Conservation (phyloP, 2,888 invertebrate genomes). For the Diplolepis rosae region DNA sequence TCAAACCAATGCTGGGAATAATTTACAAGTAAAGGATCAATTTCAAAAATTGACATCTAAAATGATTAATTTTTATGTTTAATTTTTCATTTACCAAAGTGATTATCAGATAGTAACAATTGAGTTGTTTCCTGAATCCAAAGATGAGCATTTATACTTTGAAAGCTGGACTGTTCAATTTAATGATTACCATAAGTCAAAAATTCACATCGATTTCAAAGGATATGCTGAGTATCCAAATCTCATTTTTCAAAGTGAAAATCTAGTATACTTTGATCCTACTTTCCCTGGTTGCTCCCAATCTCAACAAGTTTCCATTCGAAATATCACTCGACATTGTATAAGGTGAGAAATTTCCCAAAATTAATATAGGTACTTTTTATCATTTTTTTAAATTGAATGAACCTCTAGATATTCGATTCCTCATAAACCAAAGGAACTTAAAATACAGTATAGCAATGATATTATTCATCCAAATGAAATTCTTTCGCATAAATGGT, state of each 20-base stretch:
- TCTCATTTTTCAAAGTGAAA: conserved; percentile 63
- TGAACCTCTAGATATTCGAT: conserved; percentile 49
- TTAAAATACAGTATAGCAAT: conserved; percentile 39
- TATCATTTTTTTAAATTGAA: conserved; percentile 8
- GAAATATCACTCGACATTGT: conserved; percentile 70
- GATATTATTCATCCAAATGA: conserved; percentile 57
- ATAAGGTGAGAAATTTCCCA: conserved; percentile 59
- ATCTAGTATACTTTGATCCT: conserved; percentile 66
- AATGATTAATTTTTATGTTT: neutral
- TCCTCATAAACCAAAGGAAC: conserved; percentile 43
- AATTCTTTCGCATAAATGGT: conserved; percentile 53
- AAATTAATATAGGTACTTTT: conserved; percentile 2
- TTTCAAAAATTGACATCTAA: neutral
- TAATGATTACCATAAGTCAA: conserved; percentile 68
- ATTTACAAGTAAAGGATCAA: conserved; percentile 58
- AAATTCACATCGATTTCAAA: conserved; percentile 67
- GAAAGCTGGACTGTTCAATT: conserved; percentile 74
- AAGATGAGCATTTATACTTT: conserved; percentile 62
- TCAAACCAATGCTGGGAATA: conserved; percentile 74
- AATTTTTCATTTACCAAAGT: conserved; percentile 40
- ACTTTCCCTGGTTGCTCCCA: conserved; percentile 69
- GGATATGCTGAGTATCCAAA: conserved; percentile 70
- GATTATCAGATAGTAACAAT: conserved; percentile 70
- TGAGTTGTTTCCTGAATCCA: conserved; percentile 64
- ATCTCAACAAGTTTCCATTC: conserved; percentile 60